Evolutionary conservation across 1,140 invertebrate genomes (phyloP).

Genomic region (Colletes latitarsis): DNA sequence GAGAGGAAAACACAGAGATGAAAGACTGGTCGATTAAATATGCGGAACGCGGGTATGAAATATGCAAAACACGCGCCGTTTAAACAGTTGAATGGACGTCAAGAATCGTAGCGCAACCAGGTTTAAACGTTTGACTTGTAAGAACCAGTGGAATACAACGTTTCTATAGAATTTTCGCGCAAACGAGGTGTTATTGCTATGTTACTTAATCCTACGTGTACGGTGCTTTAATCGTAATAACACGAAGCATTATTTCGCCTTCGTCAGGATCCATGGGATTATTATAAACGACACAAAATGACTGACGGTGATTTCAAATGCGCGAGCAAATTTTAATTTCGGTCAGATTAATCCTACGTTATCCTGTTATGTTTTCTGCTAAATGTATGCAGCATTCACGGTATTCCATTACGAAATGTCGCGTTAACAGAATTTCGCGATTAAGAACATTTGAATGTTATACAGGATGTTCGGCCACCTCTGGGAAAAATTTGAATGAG

Average conservation of each 20-base stretch:
- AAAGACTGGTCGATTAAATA: conserved; percentile 22
- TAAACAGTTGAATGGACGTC: background rate
- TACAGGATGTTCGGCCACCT: too few species aligned
- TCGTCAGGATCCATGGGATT: background rate
- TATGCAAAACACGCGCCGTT: conserved; percentile 5
- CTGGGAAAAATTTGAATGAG: too few species aligned
- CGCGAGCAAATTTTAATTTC: background rate
- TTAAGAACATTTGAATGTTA: too few species aligned
- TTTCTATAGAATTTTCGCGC: conserved; percentile 6
- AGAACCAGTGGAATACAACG: background rate
- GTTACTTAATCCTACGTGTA: conserved; percentile 1
- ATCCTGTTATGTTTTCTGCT: background rate
- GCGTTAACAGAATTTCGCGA: background rate
- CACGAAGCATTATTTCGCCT: background rate
- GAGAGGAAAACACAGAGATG: background rate
- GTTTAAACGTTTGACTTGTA: conserved; percentile 2
- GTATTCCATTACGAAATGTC: conserved; percentile 27
- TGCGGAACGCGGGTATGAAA: background rate
- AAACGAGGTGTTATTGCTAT: background rate
- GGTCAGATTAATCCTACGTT: background rate
- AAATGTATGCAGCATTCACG: background rate
- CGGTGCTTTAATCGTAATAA: background rate
- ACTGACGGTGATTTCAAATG: background rate
- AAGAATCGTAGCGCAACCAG: background rate
- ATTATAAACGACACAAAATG: background rate